Percentiles rank a stretch among this genome's conserved stretches.
Conservation (phyloP, 2,113 vertebrate species). For the Pollimyrus isidori region DNA sequence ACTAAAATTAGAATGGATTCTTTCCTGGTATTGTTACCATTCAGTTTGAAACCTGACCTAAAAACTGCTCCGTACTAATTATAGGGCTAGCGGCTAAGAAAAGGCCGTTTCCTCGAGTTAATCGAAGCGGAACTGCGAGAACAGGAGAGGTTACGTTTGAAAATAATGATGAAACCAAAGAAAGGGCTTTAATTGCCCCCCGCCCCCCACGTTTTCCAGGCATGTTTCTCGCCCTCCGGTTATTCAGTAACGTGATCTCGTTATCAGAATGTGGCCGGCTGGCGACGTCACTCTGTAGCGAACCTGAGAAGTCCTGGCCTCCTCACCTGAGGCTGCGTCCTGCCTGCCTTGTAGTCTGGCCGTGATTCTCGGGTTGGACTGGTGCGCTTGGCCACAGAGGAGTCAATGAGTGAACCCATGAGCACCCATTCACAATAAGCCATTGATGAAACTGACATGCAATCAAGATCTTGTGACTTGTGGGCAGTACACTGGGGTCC, state of each 20-base stretch:
- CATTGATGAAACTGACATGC: conserved; percentile 27
- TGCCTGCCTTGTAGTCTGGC: not conserved
- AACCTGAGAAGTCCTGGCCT: not conserved
- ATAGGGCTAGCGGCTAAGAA: conserved; percentile 15
- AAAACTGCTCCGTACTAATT: conserved; percentile 10
- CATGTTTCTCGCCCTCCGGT: not conserved
- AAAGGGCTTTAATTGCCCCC: not conserved
- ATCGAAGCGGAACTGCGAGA: not conserved
- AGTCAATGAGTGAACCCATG: conserved; percentile 4
- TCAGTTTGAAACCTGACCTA: conserved; percentile 21
- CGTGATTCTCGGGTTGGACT: not conserved
- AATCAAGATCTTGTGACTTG: conserved; percentile 33
- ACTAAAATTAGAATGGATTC: conserved; percentile 25
- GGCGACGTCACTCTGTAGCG: not conserved
- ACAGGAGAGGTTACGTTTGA: not conserved
- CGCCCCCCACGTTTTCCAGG: not conserved
- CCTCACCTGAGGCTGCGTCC: not conserved
- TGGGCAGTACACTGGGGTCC: conserved; percentile 3
- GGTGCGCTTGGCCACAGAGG: not conserved
- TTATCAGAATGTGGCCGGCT: not conserved
- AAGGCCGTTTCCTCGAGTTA: conserved; percentile 3
- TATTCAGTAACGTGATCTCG: not conserved
- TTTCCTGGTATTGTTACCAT: conserved; percentile 29
- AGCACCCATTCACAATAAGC: conserved; percentile 23
- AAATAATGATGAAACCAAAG: not conserved